Evolutionary conservation across 2,797 vertebrate genomes (phyloP).

Genomic region (Dermochelys coriacea): DNA sequence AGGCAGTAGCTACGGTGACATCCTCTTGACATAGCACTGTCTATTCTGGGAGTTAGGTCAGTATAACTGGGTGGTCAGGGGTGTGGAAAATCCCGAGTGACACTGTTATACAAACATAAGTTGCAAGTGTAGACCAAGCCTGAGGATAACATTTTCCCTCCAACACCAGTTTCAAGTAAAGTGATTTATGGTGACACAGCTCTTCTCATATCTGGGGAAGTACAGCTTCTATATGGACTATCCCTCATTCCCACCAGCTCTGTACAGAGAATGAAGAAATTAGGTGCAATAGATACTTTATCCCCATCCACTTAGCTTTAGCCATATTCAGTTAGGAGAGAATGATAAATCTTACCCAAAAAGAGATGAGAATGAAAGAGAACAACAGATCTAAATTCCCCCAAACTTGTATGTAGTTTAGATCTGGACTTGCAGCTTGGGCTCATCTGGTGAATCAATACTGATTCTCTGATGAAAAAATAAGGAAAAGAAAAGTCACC

Average conservation of each 20-base stretch:
- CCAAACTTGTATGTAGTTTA: not conserved
- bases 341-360: not conserved
- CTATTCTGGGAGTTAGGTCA: no score
- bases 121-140: not conserved
- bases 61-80: no score
- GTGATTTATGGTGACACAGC: constrained; percentile 15
- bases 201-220: constrained; percentile 9
- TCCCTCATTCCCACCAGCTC: constrained; percentile 9
- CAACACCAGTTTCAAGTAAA: constrained; percentile 17
- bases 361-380: not conserved
- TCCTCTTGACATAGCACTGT: no score
- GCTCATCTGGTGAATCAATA: not conserved
- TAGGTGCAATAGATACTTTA: constrained; percentile 16
- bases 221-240: not conserved
- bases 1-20: no score
- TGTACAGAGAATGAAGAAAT: constrained; percentile 6
- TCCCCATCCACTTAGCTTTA: constrained; percentile 42
- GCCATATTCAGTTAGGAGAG: constrained; percentile 7
- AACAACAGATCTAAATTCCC: not conserved
- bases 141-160: not conserved
- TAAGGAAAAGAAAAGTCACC: not conserved
- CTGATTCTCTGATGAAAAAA: not conserved
- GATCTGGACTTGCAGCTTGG: not conserved
- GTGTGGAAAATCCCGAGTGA: not conserved
- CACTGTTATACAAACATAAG: not conserved